Evolutionary conservation across 2,113 vertebrate genomes (phyloP), one percentile per base, ranked within the genome.

Genomic region (Urocolius indicus): DNA sequence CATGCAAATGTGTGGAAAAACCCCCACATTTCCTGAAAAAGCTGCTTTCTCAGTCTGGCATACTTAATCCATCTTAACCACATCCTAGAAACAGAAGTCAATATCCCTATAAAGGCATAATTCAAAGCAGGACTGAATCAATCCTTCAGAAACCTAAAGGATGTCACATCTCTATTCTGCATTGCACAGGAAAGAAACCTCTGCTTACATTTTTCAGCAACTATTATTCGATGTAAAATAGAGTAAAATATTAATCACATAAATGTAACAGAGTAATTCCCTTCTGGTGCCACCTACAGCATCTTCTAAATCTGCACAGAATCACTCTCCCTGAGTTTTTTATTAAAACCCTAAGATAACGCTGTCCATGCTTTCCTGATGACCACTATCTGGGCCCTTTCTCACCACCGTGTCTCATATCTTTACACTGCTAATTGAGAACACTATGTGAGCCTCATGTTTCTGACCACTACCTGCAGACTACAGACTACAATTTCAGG

Each of bases 391-490:
- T 5, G 5, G 23, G 61, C 27, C 48, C 38, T 34, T n/a, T n/a
- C 58, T 45, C 62, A 62, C 11, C 36, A 11, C 32, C 0, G 0
- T 67, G 38, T 13, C 55, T 65, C 38, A n/a, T 69, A 54, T 61
- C 0, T 0, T 79, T 59, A 79, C 62, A 13, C 27, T 5, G 32
- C 51, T 78, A 17, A 67, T 3, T 21, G 45, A 78, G 36, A 75
- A 24, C 0, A 4, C 26, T 16, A 24, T 6, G 41, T 13, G 23
- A 68, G 17, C 5, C 45, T 72, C 10, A 2, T 3, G 3, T n/a
- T 29, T 51, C 84, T 67, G 54, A 38, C 55, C 4, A 1, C 24
- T 0, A 6, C 4, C 61, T 54, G 32, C 41, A 74, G 66, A 7
- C 15, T 41, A n/a, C 38, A 79, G 24, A 16, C 34, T 43, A 10